A percentile compares a stretch with the other conserved stretches of the same genome.
These are phyloP conservation scores for Drosophila falleni DNA, from an alignment of 2,888 invertebrate genomes.

Conservation along the genomic window DNA sequence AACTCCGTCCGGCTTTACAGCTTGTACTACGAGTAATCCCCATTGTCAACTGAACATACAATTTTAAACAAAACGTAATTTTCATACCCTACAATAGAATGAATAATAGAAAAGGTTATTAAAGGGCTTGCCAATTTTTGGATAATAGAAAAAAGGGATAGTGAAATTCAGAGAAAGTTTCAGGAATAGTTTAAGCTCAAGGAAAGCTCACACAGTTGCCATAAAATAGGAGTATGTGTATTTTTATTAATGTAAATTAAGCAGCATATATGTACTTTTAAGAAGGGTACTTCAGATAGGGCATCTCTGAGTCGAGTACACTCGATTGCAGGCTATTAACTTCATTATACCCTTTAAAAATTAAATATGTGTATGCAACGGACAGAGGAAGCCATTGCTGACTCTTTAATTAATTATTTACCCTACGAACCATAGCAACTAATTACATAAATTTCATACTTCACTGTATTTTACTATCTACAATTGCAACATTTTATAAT, in stretches of 20 bases:
- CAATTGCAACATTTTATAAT: background rate
- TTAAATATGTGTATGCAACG: background rate
- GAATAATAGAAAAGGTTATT: slow-evolving; percentile 1
- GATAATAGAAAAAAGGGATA: background rate
- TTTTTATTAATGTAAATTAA: background rate
- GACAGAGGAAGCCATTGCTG: background rate
- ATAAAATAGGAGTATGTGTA: background rate
- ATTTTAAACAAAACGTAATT: slow-evolving; percentile 27
- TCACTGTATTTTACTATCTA: background rate
- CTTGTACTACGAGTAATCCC: slow-evolving; percentile 33
- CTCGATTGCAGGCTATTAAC: background rate
- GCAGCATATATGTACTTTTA: background rate
- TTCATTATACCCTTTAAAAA: background rate
- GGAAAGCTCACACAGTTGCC: no score
- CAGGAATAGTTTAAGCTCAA: background rate
- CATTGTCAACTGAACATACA: slow-evolving; percentile 32
- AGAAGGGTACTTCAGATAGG: background rate
- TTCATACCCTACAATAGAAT: slow-evolving; percentile 15
- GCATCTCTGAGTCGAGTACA: background rate
- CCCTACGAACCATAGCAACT: background rate
- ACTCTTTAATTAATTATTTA: background rate
- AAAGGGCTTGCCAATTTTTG: background rate
- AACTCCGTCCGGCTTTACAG: slow-evolving; percentile 25
- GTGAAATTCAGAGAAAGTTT: background rate
- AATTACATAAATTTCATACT: background rate